Percentiles rank a stretch among this genome's conserved stretches.
These are phyloP conservation scores for Germaria angustata DNA, from an alignment of 2,888 invertebrate genomes.

Conservation along the genomic window DNA sequence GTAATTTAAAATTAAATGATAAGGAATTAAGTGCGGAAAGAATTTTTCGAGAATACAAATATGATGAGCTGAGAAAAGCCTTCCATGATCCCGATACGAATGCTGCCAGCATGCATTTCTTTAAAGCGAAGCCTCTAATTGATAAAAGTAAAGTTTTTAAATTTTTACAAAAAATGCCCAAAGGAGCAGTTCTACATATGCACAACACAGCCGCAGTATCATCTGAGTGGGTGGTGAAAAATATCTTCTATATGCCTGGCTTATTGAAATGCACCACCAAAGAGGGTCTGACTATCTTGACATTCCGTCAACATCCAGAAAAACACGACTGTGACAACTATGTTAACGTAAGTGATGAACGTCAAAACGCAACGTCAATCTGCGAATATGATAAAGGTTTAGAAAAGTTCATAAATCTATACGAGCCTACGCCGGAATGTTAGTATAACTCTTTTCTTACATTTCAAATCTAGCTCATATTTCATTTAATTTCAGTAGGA, in stretches of 20 bases:
- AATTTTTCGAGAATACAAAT: conserved; percentile 76
- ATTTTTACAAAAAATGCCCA: conserved; percentile 83
- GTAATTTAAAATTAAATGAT: conserved; percentile 71
- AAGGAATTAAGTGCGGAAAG: conserved; percentile 74
- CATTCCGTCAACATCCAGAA: conserved; percentile 70
- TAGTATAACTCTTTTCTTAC: conserved; percentile 50
- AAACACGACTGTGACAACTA: conserved; percentile 73
- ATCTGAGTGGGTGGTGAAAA: conserved; percentile 81
- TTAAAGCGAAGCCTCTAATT: conserved; percentile 81
- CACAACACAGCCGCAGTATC: conserved; percentile 82
- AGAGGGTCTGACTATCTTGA: conserved; percentile 68
- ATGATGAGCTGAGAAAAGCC: conserved; percentile 73
- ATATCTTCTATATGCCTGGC: conserved; percentile 81
- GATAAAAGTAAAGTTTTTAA: conserved; percentile 82
- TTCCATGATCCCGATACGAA: conserved; percentile 74
- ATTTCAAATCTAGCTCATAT: not conserved
- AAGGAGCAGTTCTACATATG: conserved; percentile 81
- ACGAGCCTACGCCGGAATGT: conserved; percentile 81
- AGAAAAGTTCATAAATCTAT: conserved; percentile 82
- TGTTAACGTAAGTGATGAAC: conserved; percentile 73
- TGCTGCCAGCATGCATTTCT: conserved; percentile 82
- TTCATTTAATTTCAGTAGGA: conserved; percentile 72
- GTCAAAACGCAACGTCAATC: conserved; percentile 78
- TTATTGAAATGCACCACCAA: conserved; percentile 73
- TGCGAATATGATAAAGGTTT: conserved; percentile 81